Percentiles rank a stretch among this genome's conserved stretches.
These are phyloP conservation scores for Cisticola juncidis DNA, from an alignment of 2,113 vertebrate species.

Conservation along the genomic window DNA sequence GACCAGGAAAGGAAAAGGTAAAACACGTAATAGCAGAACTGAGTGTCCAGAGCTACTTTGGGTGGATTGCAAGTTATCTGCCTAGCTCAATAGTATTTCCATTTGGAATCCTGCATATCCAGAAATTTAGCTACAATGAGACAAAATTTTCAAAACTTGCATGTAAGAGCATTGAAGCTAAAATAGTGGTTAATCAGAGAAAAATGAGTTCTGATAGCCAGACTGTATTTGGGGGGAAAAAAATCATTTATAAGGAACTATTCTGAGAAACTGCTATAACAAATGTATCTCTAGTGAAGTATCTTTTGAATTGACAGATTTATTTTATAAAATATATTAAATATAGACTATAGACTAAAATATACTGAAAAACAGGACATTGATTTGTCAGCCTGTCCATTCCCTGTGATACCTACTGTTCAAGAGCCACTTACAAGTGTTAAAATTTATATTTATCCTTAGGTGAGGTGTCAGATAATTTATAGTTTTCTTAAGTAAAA, in stretches of 20 bases:
- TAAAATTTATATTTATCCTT: slow-evolving; percentile 2
- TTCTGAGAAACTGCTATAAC: background rate
- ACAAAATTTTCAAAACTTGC: background rate
- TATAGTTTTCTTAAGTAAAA: background rate
- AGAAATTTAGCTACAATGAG: background rate
- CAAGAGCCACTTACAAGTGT: background rate
- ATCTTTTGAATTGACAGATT: background rate
- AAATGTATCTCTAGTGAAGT: background rate
- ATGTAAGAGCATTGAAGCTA: background rate
- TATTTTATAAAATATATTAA: background rate
- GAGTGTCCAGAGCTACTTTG: background rate
- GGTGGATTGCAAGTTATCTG: background rate
- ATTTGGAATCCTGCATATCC: background rate
- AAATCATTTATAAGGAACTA: background rate
- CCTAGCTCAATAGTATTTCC: background rate
- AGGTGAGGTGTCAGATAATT: background rate
- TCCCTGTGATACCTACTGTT: background rate
- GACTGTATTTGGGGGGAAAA: background rate
- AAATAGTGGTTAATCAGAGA: background rate
- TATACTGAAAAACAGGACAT: background rate
- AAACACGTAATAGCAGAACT: background rate
- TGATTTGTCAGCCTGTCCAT: background rate
- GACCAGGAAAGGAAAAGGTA: accelerated
- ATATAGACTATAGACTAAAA: background rate
- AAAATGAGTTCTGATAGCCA: background rate